Evolutionary conservation across 2,797 vertebrate genomes (phyloP), one percentile per base, ranked within the genome.

Genomic region (Loris lydekkerianus): DNA sequence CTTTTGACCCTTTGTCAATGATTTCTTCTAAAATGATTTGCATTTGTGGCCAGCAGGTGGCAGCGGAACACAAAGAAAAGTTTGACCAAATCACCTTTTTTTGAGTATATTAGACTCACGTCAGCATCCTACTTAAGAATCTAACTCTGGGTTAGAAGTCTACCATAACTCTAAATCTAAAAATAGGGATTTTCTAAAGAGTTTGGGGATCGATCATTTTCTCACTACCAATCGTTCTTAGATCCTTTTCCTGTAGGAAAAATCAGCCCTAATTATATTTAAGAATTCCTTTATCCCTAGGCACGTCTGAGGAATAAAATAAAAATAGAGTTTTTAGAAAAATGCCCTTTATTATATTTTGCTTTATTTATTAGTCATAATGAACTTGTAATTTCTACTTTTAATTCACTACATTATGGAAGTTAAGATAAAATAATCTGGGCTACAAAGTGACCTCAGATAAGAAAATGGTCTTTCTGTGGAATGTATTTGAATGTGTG

Each of bases 1-100:
- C 40, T 82, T 84, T 77, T 65, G n/a, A 4, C 4, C 43, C 85
- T 96, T 94, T 65, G 61, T 61, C n/a, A 56, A 34, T 13, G 2
- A 0, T 73, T 15, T 53, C 65, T 67, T 91, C 86, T 31, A 40
- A 56, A 72, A 77, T 31, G 20, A 97, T 97, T 97, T 70, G 72
- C 43, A 17, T 40, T 75, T 92, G 0, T 49, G 65, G 91, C 98
- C 99, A 98, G 98, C 67, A 98, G 99, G 97, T 98, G 99, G 99
- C 91, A 97, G 97, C 98, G 21, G 75, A 98, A 97, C 97, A 94
- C 93, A 96, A 98, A 86, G 63, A 97, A 98, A 98, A 92, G 75
- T 63, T 63, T 31, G 23, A 43, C 18, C 76, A 78, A 88, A 2
- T 2, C 25, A 20, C 25, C 13, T 70, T 82, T 70, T 82, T 95